Base-by-base conservation (phyloP, 1,140 invertebrate species). In the Aphaenogaster rudis region DNA sequence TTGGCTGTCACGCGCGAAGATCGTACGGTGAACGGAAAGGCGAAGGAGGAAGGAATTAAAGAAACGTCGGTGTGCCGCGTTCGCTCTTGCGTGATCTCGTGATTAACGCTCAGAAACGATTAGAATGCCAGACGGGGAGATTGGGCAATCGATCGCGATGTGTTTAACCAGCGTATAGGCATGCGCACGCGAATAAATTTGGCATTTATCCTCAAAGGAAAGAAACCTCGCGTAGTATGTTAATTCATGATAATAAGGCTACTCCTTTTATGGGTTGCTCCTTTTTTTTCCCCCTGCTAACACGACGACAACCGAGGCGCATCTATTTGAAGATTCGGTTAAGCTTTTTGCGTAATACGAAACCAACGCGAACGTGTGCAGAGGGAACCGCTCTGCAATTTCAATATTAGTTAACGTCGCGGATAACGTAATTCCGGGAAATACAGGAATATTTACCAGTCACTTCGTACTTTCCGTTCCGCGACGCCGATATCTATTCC, bases 161-260 rank as follows among this genome's bases (percentile, higher is more conserved):
- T 42, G 78, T 42, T 69, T 57, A 69, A 54, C n/a, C 77, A 42
- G 11, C 64, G 36, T 28, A 8, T n/a, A 67, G 48, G 48, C 64
- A 57, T 11, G 36, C 36, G 13, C 52, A 11, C n/a, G 78, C 36
- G 78, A 81, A 81, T 71, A 81, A 71, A 81, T 81, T 69, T 42
- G 78, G 13, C n/a, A 21, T 67, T 42, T 69, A 69, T 33, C 78
- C 48, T 45, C 6, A 13, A 42, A 57, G 36, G 6, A 57, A 45
- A 45, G 39, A 36, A 81, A n/a, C 28, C 33, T 57, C 64, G 36
- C 33, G 50, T n/a, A 28, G 1, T 69, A 81, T 81, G 36, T 80
- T 69, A 81, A 81, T 81, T 71, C 66, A 71, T 45, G 52, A 71
- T 81, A 59, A 81, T 81, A 45, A 71, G 39, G 52, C 36, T 57